Base-by-base conservation (phyloP, 2,113 vertebrate genomes). In the Nesoenas mayeri region DNA sequence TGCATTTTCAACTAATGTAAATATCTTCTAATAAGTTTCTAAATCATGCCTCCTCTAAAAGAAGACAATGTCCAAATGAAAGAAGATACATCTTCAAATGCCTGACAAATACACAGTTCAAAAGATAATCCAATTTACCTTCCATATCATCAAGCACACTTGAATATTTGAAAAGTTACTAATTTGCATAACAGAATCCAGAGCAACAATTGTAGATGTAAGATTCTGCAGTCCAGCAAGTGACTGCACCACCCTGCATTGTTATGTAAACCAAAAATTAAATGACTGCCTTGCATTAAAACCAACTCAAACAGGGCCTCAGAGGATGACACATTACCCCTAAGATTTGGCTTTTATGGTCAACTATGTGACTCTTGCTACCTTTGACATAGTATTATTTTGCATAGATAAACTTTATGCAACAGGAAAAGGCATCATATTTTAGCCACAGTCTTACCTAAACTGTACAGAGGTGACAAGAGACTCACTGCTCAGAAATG, bases 1-100 rank as follows among this genome's bases (percentile, higher is more conserved):
- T 2, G 4, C 1, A 0, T 32, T 71, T 48, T 15, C 53, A 87
- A 44, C 31, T 54, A 18, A 5, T 3, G 15, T 21, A 72, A 62
- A 25, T 5, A 34, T 40, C 34, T 54, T 14, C 26, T 7, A 82
- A 2, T 3, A 34, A 73, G 15, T 6, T 64, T 20, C 40, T 24
- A 56, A 36, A 40, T 44, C 6, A 3, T 9, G 9, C n/a, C 50
- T 61, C 31, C 56, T 42, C 56, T 10, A 32, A 53, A 9, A 48
- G 34, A 61, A 21, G 9, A 40, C 19, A 36, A 15, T 34, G 53
- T 38, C 32, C 38, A 51, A 70, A 70, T 8, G 6, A 36, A 64
- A 75, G 44, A 38, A 9, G 21, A 0, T 1, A 62, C 44, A 17
- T 14, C 36, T 80, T 47, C n/a, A 42, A 40, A 57, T 15, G 34